These are phyloP conservation scores for Bombylius major DNA, from an alignment of 2,888 invertebrate genomes.

Conservation along the genomic window DNA sequence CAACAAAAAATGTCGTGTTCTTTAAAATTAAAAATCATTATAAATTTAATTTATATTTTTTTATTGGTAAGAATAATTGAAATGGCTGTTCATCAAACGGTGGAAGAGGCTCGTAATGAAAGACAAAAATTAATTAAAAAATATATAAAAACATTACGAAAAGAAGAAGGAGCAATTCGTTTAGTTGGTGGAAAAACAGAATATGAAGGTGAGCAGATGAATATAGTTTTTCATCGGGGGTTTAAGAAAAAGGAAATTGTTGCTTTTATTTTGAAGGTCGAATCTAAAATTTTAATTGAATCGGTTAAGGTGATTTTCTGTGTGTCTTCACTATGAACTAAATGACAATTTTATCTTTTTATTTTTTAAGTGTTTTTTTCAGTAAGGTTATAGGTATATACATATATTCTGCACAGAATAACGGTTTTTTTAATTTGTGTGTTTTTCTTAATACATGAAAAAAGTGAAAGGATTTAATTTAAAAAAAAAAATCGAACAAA, in stretches of 20 bases:
- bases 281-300: background rate
- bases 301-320: too few species aligned
- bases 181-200: conserved; percentile 55
- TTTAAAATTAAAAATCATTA: background rate
- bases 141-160: conserved; percentile 55
- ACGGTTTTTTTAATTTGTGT: too few species aligned
- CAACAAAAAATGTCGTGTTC: too few species aligned
- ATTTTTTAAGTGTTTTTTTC: too few species aligned
- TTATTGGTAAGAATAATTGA: background rate
- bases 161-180: conserved; percentile 60
- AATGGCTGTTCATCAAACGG: conserved; percentile 12
- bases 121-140: conserved; percentile 51
- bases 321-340: too few species aligned
- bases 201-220: conserved; percentile 52
- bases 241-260: background rate
- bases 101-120: conserved; percentile 31
- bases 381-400: too few species aligned
- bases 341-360: too few species aligned
- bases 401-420: too few species aligned
- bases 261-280: background rate
- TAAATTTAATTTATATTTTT: background rate
- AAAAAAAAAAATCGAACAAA: too few species aligned
- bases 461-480: too few species aligned
- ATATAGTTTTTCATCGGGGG: background rate
- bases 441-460: too few species aligned